Evolutionary conservation across 2,797 vertebrate species (phyloP), one percentile per base, ranked within the genome.

Genomic region (Moxostoma hubbsi): DNA sequence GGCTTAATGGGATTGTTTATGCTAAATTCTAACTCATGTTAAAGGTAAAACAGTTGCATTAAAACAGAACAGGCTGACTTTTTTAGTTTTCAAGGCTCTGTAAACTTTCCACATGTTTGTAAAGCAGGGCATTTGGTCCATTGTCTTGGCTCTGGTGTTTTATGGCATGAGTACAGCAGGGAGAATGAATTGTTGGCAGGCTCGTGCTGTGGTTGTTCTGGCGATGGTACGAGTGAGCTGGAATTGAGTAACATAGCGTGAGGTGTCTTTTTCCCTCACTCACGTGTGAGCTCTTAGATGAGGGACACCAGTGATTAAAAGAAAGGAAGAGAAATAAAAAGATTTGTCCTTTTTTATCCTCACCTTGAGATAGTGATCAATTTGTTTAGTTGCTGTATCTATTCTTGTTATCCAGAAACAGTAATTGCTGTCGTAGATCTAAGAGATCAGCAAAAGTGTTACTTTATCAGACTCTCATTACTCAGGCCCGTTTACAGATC

Each of bases 131-230:
- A 45, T 69, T 62, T 18, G 66, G 24, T 77, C 15, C 7, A 58
- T 53, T 57, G 57, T 77, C 57, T 70, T 77, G 75, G 75, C 66
- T 69, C 75, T 15, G n/a, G 66, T 69, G 18, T 77, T 61, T 57
- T 54, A 18, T 68, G 47, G 57, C 10, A 54, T 45, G 36, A 36
- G 12, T 58, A 62, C 66, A 47, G 75, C 49, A 3, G 75, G 57
- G 47, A 62, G 66, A 77, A 79, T 55, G 77, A 79, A 79, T 79
- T 18, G 59, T 59, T 79, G 68, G 68, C 61, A 72, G 68, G 16
- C 66, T 18, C 50, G 36, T 13, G 13, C 66, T 70, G 75, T 36
- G 77, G 58, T 72, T 51, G 5, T 65, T 53, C 61, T 72, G 77
- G 67, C 51, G 5, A 58, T 59, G 9, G 45, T 63, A 43, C 6